phyloP scores from a whole-genome alignment of 1,140 invertebrate species.

The Apis mellifera region DNA sequence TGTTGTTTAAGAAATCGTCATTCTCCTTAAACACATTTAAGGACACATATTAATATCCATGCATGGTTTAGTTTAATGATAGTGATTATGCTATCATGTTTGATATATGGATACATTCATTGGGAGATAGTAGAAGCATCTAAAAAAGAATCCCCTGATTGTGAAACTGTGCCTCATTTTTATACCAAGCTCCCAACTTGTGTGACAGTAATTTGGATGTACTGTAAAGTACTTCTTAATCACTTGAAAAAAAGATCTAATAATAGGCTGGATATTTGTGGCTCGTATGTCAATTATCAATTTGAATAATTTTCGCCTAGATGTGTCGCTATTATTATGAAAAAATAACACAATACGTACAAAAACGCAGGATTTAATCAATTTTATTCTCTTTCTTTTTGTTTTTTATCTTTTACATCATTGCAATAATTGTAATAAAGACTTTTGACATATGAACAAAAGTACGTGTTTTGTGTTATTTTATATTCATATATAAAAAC shows the following conservation, averaged over 20 bases:
- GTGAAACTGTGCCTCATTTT: conserved; percentile 81
- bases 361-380: conserved; percentile 12
- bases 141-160: conserved; percentile 76
- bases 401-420: not conserved
- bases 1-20: conserved; percentile 78
- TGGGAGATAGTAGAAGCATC: conserved; percentile 78
- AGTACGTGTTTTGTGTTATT: conserved; percentile 35
- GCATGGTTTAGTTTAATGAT: conserved; percentile 80
- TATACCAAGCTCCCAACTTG: conserved; percentile 77
- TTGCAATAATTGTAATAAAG: not conserved
- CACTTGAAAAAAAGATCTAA: conserved; percentile 67
- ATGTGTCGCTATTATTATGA: conserved; percentile 52
- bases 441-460: not conserved
- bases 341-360: conserved; percentile 36
- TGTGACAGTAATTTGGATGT: conserved; percentile 70
- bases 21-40: conserved; percentile 78
- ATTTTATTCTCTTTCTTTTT: conserved; percentile 17
- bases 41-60: conserved; percentile 80
- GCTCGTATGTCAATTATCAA: conserved; percentile 69
- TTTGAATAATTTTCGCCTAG: conserved; percentile 65
- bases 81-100: conserved; percentile 71
- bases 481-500: conserved; percentile 10
- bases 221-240: conserved; percentile 52
- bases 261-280: conserved; percentile 66
- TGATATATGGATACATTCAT: conserved; percentile 79